A percentile compares a stretch with the other conserved stretches of the same genome.
Conservation (phyloP, 1,140 invertebrate genomes). For the Drosophila oshimai region DNA sequence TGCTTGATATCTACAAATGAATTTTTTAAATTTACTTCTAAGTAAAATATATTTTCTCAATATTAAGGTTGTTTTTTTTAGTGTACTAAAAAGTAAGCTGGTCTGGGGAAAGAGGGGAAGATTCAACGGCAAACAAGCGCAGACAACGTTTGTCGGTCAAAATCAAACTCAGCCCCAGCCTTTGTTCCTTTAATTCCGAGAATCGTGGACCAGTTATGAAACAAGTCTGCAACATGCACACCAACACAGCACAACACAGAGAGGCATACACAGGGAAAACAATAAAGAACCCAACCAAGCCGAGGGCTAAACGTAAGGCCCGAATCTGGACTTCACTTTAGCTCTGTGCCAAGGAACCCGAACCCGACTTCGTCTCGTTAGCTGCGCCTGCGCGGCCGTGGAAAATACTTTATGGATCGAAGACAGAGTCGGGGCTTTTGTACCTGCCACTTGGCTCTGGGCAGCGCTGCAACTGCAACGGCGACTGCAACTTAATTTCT, state of each 20-base stretch:
- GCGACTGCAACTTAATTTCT: slow-evolving; percentile 74
- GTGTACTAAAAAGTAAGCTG: not conserved
- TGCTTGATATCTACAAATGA: too few species aligned
- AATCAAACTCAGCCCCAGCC: slow-evolving; percentile 79
- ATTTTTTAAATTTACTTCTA: not conserved
- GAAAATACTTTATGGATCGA: slow-evolving; percentile 68
- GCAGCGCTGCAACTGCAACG: slow-evolving; percentile 53
- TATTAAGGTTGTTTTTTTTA: not conserved
- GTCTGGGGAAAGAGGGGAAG: slow-evolving; percentile 12
- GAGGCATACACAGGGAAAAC: slow-evolving; percentile 35
- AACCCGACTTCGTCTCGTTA: slow-evolving; percentile 52
- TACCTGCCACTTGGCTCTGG: slow-evolving; percentile 66
- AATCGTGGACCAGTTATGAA: slow-evolving; percentile 82
- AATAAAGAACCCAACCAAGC: slow-evolving; percentile 75
- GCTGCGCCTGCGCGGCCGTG: slow-evolving; percentile 57
- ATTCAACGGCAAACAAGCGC: slow-evolving; percentile 60
- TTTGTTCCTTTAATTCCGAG: slow-evolving; percentile 78
- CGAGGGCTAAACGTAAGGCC: slow-evolving; percentile 50
- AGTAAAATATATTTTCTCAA: not conserved
- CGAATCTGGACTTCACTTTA: slow-evolving; percentile 41
- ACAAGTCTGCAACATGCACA: slow-evolving; percentile 76
- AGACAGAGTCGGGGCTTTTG: slow-evolving; percentile 42
- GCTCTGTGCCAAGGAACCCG: not conserved
- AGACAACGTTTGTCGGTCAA: slow-evolving; percentile 81
- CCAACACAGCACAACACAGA: slow-evolving; percentile 28